Evolutionary conservation across 2,113 vertebrate species (phyloP).

Genomic region (Thunnus maccoyii): DNA sequence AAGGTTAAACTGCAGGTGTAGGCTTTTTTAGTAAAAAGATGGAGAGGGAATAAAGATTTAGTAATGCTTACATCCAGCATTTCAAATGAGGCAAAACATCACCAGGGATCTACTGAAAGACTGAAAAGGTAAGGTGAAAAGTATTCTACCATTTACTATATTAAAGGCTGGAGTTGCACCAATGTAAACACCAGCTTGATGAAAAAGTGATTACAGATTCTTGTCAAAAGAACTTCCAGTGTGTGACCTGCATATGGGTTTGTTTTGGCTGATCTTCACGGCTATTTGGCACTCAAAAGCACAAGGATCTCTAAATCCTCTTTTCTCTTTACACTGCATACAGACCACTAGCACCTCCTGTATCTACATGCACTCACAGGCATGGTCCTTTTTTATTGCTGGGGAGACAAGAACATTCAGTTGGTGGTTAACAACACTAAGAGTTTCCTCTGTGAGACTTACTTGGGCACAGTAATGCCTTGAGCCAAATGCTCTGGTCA

Average conservation of each 20-base stretch:
- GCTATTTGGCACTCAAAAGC: conserved; percentile 60
- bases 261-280: conserved; percentile 71
- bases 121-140: conserved; percentile 57
- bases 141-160: conserved; percentile 64
- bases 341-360: conserved; percentile 21
- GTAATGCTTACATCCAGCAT: conserved; percentile 59
- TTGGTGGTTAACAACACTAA: too few relatives aligned
- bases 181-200: conserved; percentile 71
- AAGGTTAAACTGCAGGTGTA: conserved; percentile 74
- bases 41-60: conserved; percentile 43
- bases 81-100: conserved; percentile 73
- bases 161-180: conserved; percentile 75
- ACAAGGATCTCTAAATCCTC: conserved; percentile 48
- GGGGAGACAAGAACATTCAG: not conserved
- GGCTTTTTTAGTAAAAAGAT: conserved; percentile 11
- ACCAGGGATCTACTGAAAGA: conserved; percentile 48
- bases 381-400: not conserved
- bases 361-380: conserved; percentile 5
- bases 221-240: conserved; percentile 63
- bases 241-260: conserved; percentile 58
- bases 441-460: too few relatives aligned
- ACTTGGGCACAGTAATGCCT: too few relatives aligned
- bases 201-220: conserved; percentile 71
- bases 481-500: too few relatives aligned
- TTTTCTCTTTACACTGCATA: conserved; percentile 20